Conservation (phyloP, 2,113 vertebrate genomes). For the Condylura cristata region DNA sequence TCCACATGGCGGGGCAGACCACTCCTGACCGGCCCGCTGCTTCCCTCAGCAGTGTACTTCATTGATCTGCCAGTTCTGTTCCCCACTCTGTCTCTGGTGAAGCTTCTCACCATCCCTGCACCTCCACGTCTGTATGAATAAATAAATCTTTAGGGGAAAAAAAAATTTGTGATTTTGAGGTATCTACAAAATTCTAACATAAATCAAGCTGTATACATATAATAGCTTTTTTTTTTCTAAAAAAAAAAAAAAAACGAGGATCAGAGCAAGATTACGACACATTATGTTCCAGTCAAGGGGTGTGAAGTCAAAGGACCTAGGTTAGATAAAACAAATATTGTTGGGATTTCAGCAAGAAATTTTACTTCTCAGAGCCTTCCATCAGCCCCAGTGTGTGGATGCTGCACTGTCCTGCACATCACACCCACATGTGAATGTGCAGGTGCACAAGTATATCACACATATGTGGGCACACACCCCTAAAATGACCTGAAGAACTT, state of each 20-base stretch:
- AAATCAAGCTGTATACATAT: neutral
- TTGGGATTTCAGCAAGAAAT: neutral
- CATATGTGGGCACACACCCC: neutral
- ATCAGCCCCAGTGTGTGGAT: neutral
- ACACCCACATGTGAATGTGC: neutral
- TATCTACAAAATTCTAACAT: neutral
- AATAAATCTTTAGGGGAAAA: too few relatives aligned
- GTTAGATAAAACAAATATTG: conserved; percentile 1
- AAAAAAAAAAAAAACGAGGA: neutral
- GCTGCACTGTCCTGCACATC: neutral
- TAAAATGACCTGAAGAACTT: neutral
- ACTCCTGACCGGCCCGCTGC: too few relatives aligned
- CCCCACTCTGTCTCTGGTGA: too few relatives aligned
- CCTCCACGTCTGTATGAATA: too few relatives aligned
- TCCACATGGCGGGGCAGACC: too few relatives aligned
- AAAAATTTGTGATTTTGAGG: neutral
- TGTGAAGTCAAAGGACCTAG: neutral
- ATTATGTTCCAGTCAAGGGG: neutral
- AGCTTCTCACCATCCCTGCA: too few relatives aligned
- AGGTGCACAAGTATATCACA: neutral
- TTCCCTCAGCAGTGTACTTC: too few relatives aligned
- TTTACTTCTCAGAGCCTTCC: neutral
- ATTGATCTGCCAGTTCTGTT: too few relatives aligned
- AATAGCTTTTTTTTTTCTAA: neutral
- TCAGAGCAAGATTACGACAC: neutral